Percentiles rank a stretch among this genome's conserved stretches.
phyloP scores from a whole-genome alignment of 2,113 vertebrate genomes.

The Diadophis punctatus region DNA sequence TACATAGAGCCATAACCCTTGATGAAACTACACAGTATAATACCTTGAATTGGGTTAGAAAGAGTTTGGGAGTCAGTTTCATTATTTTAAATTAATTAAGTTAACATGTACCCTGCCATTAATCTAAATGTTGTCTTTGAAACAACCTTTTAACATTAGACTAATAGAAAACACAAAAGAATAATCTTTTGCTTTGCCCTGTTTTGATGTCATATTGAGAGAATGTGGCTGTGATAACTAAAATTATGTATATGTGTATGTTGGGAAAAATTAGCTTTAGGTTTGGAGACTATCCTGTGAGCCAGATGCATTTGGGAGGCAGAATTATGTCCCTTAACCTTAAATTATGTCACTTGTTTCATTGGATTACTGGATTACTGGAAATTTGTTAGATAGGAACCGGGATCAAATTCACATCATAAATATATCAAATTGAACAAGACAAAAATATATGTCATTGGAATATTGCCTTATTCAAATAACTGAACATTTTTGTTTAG shows the following conservation, averaged over 20 bases:
- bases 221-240: background rate
- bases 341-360: background rate
- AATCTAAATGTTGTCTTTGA: background rate
- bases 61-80: background rate
- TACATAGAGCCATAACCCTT: background rate
- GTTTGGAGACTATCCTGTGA: background rate
- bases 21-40: background rate
- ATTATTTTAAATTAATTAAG: background rate
- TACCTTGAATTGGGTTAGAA: background rate
- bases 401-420: background rate
- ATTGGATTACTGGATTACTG: background rate
- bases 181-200: background rate
- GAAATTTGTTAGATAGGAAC: background rate
- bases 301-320: background rate
- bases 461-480: background rate
- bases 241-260: background rate
- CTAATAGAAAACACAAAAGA: background rate
- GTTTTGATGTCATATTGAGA: background rate
- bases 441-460: background rate
- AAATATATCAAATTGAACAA: background rate
- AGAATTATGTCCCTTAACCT: background rate
- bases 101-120: background rate
- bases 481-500: background rate
- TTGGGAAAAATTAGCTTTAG: background rate
- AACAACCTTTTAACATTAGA: background rate